Evolutionary conservation across 1,140 invertebrate genomes (phyloP).

Genomic region (Drosophila truncata): DNA sequence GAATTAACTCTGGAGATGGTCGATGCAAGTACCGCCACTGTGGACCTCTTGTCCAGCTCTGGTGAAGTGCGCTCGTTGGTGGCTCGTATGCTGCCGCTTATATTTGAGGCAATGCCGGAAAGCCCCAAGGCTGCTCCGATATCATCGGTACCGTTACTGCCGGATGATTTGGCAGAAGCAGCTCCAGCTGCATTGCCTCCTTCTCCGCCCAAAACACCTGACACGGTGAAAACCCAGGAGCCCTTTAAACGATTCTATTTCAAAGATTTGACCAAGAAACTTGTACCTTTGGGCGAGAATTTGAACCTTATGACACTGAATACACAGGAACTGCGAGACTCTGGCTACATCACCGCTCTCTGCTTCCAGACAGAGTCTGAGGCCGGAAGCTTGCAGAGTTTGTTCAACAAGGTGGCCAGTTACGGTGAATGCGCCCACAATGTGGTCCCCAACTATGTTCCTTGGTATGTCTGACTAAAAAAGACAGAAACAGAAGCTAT

Average conservation of each 20-base stretch:
- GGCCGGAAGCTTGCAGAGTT: conserved; percentile 20
- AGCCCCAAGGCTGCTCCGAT: neutral
- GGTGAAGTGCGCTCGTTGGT: conserved; percentile 35
- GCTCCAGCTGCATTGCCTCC: conserved; percentile 27
- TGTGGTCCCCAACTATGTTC: conserved; percentile 25
- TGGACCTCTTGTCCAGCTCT: conserved; percentile 37
- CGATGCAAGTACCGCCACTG: neutral
- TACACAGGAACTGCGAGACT: neutral
- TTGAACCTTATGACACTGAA: conserved; percentile 17
- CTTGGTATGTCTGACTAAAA: conserved; percentile 24
- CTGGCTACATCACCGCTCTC: conserved; percentile 48
- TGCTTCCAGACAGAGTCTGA: conserved; percentile 16
- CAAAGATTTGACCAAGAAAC: conserved; percentile 18
- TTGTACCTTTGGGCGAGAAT: conserved; percentile 32
- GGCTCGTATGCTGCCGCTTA: conserved; percentile 41
- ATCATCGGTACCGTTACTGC: neutral
- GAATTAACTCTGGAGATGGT: conserved; percentile 20
- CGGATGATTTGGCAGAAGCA: neutral
- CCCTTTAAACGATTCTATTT: conserved; percentile 33
- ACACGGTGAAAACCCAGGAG: neutral
- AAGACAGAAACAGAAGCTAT: no score
- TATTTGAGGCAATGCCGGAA: conserved; percentile 30
- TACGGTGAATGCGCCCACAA: conserved; percentile 7
- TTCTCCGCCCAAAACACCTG: conserved; percentile 47
- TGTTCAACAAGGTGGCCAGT: conserved; percentile 3